Evolutionary conservation across 2,797 vertebrate genomes (phyloP).

Genomic region (Pangasius djambal): DNA sequence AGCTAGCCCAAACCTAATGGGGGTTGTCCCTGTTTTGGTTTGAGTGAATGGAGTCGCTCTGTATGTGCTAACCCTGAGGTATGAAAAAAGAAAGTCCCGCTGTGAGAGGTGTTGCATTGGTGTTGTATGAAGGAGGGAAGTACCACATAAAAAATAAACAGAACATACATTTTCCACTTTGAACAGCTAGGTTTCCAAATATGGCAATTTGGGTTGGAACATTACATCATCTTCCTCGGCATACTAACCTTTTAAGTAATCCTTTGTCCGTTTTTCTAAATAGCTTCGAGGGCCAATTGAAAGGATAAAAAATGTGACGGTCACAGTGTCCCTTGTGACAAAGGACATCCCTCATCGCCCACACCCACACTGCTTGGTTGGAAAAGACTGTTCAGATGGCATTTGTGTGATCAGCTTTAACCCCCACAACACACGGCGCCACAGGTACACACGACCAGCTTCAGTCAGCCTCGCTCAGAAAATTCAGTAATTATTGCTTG

Average conservation of each 20-base stretch:
- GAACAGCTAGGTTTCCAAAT: not conserved
- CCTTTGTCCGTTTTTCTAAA: conserved; percentile 9
- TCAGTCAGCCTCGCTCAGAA: not conserved
- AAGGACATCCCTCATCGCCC: conserved; percentile 90
- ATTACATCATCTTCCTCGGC: not conserved
- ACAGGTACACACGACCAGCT: conserved; percentile 75
- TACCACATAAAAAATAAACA: conserved; percentile 42
- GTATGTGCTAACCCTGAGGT: not conserved
- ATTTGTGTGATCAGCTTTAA: conserved; percentile 83
- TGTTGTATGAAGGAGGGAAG: conserved; percentile 57
- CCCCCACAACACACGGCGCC: conserved; percentile 76
- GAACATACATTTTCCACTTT: conserved; percentile 22
- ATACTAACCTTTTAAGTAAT: not conserved
- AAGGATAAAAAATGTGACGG: conserved; percentile 76
- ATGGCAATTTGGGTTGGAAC: not conserved
- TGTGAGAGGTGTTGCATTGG: not conserved
- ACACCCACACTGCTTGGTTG: conserved; percentile 94
- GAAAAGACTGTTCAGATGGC: conserved; percentile 86
- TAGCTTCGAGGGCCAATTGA: conserved; percentile 84
- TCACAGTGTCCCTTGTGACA: conserved; percentile 89
- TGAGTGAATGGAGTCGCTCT: conserved; percentile 21
- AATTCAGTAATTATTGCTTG: not conserved
- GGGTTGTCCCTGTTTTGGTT: conserved; percentile 53
- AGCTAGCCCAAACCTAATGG: conserved; percentile 45
- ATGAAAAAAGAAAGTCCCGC: conserved; percentile 64